Conservation (phyloP, 2,888 invertebrate genomes). For the Labia minor region DNA sequence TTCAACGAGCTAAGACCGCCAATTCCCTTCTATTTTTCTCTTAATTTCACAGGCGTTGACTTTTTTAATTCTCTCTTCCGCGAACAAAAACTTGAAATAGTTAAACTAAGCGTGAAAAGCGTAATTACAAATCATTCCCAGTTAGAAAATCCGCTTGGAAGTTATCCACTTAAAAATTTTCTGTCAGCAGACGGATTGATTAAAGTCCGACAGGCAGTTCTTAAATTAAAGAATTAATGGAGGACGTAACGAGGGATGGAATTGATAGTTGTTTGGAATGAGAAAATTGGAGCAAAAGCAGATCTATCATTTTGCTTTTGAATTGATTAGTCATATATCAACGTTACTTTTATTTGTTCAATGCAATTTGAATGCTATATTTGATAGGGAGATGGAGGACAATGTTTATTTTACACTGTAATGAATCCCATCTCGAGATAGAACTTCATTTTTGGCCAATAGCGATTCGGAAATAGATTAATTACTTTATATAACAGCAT, state of each 20-base stretch:
- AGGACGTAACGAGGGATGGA: too few relatives aligned
- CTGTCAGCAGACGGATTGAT: not conserved
- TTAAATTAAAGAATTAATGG: not conserved
- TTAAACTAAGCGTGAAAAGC: constrained; percentile 5
- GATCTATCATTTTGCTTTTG: too few relatives aligned
- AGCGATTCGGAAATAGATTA: not conserved
- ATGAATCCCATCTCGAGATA: not conserved
- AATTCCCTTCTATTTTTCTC: not conserved
- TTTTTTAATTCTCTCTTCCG: not conserved
- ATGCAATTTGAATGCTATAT: not conserved
- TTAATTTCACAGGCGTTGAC: constrained; percentile 1
- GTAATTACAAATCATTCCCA: constrained; percentile 13
- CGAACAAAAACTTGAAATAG: not conserved
- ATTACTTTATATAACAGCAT: not conserved
- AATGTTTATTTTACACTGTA: not conserved
- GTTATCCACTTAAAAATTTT: constrained; percentile 5
- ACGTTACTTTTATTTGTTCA: not conserved
- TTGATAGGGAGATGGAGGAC: too few relatives aligned
- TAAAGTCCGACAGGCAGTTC: not conserved
- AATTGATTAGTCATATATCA: too few relatives aligned
- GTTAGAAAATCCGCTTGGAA: not conserved
- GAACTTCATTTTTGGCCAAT: not conserved
- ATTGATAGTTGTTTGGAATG: too few relatives aligned
- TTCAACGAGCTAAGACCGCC: not conserved
- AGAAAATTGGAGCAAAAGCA: too few relatives aligned